Evolutionary conservation across 2,113 vertebrate species (phyloP).

Genomic region (Catharus fuscescens): DNA sequence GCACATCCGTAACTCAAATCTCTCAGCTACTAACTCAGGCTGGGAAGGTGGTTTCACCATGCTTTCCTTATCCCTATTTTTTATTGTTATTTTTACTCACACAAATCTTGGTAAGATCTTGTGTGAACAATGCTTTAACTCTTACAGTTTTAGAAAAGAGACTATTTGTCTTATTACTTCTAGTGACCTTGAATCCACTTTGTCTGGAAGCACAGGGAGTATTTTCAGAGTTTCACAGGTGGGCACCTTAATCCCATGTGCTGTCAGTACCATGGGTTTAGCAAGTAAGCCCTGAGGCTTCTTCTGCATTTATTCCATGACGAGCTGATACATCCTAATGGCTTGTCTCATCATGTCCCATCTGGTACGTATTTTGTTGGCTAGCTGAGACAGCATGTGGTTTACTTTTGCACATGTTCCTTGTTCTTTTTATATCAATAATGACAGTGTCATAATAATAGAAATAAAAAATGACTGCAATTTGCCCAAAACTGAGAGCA

Average conservation of each 20-base stretch:
- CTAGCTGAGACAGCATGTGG: slow-evolving; percentile 49
- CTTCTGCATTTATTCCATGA: neutral
- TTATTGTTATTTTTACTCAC: neutral
- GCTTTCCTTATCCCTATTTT: neutral
- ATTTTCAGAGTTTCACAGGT: neutral
- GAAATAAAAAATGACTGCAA: neutral
- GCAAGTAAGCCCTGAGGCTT: neutral
- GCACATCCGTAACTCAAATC: neutral
- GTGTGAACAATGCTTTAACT: neutral
- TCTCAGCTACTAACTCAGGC: neutral
- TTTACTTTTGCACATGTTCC: slow-evolving; percentile 61
- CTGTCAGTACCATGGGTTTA: neutral
- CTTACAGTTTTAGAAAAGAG: neutral
- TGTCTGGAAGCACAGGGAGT: neutral
- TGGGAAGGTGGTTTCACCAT: neutral
- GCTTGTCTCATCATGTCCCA: slow-evolving; percentile 46
- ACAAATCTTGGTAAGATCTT: neutral
- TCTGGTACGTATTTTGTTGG: slow-evolving; percentile 54
- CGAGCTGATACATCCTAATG: neutral
- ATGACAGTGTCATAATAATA: slow-evolving; percentile 57
- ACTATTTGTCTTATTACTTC: neutral
- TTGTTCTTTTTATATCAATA: slow-evolving; percentile 57
- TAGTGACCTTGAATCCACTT: neutral
- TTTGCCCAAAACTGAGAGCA: neutral
- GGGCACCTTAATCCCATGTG: neutral